Evolutionary conservation across 2,113 vertebrate genomes (phyloP), one percentile per base, ranked within the genome.

Genomic region (Caretta caretta): DNA sequence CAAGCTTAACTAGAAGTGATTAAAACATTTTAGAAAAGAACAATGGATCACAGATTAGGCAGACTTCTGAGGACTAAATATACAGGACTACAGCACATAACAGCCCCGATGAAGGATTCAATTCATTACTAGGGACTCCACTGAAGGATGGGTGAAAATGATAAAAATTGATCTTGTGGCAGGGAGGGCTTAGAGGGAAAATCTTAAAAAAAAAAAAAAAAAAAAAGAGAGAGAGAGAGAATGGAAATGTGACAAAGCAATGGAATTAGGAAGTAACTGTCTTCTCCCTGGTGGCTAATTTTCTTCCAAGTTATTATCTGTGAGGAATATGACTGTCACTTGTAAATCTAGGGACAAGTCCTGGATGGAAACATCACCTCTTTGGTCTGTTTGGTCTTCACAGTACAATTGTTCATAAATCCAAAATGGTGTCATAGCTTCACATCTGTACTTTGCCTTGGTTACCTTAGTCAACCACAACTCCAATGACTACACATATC

Each of bases 11-110:
- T 76, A 59, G 80, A 93, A 88, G 91, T 93, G 22, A 88, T 91
- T 95, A 83, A 72, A 89, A 93, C 56, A 38, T 82, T 87, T 96
- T 92, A 83, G 86, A 91, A 96, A 91, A 90, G 57, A 89, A 87
- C 35, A 76, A 22, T 78, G 38, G 48, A 93, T 87, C 62, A 87
- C 13, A 56, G 75, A 92, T 35, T 90, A 93, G 93, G 65, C 79
- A 90, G 10, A 62, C 89, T 94, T 94, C 84, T 90, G 42, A 86
- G 69, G 25, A 25, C 50, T 19, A 46, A 86, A 1, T 76, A 85
- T 5, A 42, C 14, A 59, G 4, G 35, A 42, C n/a, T 76, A 42
- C 35, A 84, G 88, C 22, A 80, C 38, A 9, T n/a, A 84, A 5
- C 5, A 57, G 46, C 84, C 90, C 72, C 76, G 46, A 84, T 69